phyloP scores from a whole-genome alignment of 2,113 vertebrate species.

The Sciurus niger region DNA sequence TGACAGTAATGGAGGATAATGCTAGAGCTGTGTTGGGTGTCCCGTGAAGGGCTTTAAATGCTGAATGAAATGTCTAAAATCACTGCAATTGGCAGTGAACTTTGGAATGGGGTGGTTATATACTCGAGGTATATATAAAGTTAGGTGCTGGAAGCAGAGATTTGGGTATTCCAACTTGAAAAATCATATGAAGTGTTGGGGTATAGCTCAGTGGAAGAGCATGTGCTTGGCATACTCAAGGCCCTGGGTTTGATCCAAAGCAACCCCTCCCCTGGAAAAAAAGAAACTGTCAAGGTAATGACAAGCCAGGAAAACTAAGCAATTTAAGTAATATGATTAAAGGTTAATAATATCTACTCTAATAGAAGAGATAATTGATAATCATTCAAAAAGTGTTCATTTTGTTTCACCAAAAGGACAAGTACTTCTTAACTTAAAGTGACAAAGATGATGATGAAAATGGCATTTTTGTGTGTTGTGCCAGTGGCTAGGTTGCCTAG shows the following conservation, averaged over 20 bases:
- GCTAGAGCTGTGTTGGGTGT: not conserved
- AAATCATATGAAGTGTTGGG: not conserved
- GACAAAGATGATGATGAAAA: not conserved
- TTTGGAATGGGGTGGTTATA: not conserved
- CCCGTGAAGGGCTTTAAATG: not conserved
- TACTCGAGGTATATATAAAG: not conserved
- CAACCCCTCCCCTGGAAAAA: too few relatives aligned
- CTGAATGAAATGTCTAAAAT: not conserved
- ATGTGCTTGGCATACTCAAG: too few relatives aligned
- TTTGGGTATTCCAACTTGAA: not conserved
- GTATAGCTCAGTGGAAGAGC: not conserved
- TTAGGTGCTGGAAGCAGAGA: not conserved
- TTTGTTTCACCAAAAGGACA: not conserved
- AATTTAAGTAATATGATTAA: not conserved
- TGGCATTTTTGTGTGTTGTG: not conserved
- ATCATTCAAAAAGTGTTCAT: not conserved
- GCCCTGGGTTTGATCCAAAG: not conserved
- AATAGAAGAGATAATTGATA: not conserved
- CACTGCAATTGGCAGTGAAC: not conserved
- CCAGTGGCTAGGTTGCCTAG: not conserved
- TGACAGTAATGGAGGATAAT: not conserved
- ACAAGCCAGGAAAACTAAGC: not conserved
- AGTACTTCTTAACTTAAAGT: not conserved
- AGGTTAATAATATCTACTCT: not conserved
- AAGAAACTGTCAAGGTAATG: not conserved